Base-by-base conservation (phyloP, 2,888 invertebrate species). In the Lottia gigantea region DNA sequence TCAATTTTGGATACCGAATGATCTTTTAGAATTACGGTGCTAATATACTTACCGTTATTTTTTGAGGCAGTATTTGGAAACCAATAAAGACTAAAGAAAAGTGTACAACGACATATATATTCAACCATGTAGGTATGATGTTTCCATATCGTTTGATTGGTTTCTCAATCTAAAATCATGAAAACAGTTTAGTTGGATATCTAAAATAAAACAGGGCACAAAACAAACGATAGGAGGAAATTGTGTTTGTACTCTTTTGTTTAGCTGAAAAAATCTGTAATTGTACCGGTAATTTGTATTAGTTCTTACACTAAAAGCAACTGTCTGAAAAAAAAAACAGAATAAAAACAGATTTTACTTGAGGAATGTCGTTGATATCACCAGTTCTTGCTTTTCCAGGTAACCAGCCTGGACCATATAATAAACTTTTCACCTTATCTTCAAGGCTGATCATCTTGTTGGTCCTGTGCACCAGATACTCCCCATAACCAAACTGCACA, bases 381-480 rank as follows among this genome's bases (percentile, higher is more conserved):
- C 95, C 95, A 0, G 94, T 91, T 76, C 95, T 75, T 89, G 0
- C 92, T 68, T 91, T 92, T 0, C 95, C 95, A 0, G 95, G 95
- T 77, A 91, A 90, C 95, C 95, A 96, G 79, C 95, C 95, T 0
- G 96, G 96, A 0, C 96, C 96, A 90, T 93, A 95, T 85, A 95
- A 91, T 1, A 94, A 83, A 0, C 93, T 93, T 14, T 91, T 91
- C 23, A 95, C 79, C 86, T 93, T 94, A 83, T 95, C 90, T 0
- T 86, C 88, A 89, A 92, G 91, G 0, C 89, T 90, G 14, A 90
- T 85, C 88, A 93, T 92, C 0, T 88, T 87, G 61, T 90, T 88
- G 83, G 92, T 91, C 83, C 92, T 93, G 66, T 91, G 89, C 0
- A 92, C 86, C 49, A 95, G 92, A 83, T 93, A 92, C 68, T 90